These are phyloP conservation scores for Drosophila histrio DNA, from an alignment of 2,888 invertebrate species.

Conservation along the genomic window DNA sequence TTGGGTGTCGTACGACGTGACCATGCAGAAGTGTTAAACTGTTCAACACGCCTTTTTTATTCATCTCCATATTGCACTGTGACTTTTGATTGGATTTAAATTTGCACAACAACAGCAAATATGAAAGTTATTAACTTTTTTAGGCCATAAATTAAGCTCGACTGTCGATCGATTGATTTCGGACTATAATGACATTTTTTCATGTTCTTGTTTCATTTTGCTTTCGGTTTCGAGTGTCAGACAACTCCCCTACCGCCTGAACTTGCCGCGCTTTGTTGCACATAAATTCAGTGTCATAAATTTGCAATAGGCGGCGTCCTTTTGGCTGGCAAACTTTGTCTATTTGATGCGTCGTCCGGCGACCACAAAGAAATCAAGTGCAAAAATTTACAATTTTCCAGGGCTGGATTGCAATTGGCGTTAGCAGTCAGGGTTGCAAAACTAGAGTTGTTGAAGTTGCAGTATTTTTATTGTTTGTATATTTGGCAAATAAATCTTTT, in stretches of 20 bases:
- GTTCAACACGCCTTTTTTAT: constrained; percentile 73
- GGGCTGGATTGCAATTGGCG: constrained; percentile 2
- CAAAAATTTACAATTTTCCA: constrained; percentile 44
- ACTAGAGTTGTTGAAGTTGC: background rate
- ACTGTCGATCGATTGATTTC: constrained; percentile 41
- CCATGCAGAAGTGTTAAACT: constrained; percentile 79
- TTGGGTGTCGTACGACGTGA: constrained; percentile 50
- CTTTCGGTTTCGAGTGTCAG: background rate
- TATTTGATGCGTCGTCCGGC: constrained; percentile 66
- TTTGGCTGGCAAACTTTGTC: constrained; percentile 65
- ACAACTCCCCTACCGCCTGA: background rate
- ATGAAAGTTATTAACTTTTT: constrained; percentile 12
- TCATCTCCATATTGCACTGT: constrained; percentile 5
- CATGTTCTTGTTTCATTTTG: background rate
- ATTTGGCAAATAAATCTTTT: no score
- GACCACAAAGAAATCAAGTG: constrained; percentile 60
- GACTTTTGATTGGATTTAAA: constrained; percentile 33
- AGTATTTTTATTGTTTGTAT: no score
- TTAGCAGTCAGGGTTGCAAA: constrained; percentile 15
- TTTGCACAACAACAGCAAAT: background rate
- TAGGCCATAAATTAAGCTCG: constrained; percentile 31
- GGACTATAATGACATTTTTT: constrained; percentile 10
- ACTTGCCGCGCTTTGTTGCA: constrained; percentile 71
- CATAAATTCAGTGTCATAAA: constrained; percentile 76
- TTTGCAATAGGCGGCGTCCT: constrained; percentile 72